Percentiles rank a stretch among this genome's conserved stretches.
Evolutionary conservation across 2,113 vertebrate genomes (phyloP).

Genomic region (Collichthys lucidus): DNA sequence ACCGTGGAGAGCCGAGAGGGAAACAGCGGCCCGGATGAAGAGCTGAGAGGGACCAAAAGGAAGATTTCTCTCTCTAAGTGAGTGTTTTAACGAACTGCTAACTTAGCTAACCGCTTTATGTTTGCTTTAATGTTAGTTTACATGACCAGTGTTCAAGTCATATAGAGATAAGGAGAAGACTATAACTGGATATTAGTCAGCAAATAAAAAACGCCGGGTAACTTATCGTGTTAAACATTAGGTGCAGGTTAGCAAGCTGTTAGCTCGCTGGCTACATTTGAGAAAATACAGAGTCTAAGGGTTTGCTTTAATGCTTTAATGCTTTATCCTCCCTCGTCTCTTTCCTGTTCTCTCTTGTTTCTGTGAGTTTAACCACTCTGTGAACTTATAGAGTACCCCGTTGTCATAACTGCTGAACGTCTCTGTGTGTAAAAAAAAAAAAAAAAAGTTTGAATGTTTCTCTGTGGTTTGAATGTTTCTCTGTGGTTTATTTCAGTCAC

Average conservation of each 20-base stretch:
- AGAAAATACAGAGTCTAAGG: no score
- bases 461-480: neutral
- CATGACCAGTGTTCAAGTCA: neutral
- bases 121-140: neutral
- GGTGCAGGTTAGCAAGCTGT: neutral
- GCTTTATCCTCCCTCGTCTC: no score
- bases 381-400: neutral
- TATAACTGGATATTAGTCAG: neutral
- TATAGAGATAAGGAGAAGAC: no score
- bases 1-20: constrained; percentile 16
- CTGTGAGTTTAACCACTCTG: no score
- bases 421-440: neutral
- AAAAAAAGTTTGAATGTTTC: neutral
- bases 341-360: neutral
- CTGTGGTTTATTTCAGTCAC: neutral
- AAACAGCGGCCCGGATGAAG: constrained; percentile 25
- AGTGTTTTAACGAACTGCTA: constrained; percentile 37
- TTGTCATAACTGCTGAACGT: neutral
- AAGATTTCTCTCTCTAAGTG: constrained; percentile 81
- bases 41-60: constrained; percentile 69
- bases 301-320: no score
- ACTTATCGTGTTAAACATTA: neutral
- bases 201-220: accelerated
- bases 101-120: neutral
- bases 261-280: neutral